phyloP scores from a whole-genome alignment of 2,113 vertebrate genomes.

The Glaucomys volans region DNA sequence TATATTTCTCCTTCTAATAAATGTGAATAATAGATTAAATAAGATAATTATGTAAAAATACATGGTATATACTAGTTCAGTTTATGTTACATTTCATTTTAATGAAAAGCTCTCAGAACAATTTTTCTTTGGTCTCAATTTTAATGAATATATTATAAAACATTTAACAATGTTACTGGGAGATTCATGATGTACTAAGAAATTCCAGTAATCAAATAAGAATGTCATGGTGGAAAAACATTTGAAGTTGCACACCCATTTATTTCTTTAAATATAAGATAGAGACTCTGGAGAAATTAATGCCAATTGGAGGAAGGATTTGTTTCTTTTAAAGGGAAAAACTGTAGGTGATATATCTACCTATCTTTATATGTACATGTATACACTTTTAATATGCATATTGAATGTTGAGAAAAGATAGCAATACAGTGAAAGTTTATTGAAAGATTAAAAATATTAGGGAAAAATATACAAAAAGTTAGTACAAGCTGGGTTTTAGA shows the following conservation, averaged over 20 bases:
- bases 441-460: constrained; percentile 26
- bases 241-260: constrained; percentile 30
- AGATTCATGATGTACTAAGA: not conserved
- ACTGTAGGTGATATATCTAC: not conserved
- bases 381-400: not conserved
- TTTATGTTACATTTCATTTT: constrained; percentile 52
- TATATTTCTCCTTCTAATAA: constrained; percentile 7
- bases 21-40: constrained; percentile 51
- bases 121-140: not conserved
- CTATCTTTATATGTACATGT: not conserved
- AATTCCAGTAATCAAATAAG: not conserved
- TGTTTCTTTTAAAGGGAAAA: constrained; percentile 10
- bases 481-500: constrained; percentile 25
- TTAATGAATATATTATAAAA: constrained; percentile 24
- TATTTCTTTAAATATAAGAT: not conserved
- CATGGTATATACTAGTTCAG: not conserved
- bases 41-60: constrained; percentile 19
- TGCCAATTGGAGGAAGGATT: not conserved
- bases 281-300: constrained; percentile 8
- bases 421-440: not conserved
- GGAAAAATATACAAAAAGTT: constrained; percentile 29
- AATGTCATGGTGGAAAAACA: not conserved
- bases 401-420: not conserved
- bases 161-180: not conserved
- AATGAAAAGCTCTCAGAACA: constrained; percentile 5